Conservation (phyloP, 1,140 invertebrate species). For the Samia ricini region DNA sequence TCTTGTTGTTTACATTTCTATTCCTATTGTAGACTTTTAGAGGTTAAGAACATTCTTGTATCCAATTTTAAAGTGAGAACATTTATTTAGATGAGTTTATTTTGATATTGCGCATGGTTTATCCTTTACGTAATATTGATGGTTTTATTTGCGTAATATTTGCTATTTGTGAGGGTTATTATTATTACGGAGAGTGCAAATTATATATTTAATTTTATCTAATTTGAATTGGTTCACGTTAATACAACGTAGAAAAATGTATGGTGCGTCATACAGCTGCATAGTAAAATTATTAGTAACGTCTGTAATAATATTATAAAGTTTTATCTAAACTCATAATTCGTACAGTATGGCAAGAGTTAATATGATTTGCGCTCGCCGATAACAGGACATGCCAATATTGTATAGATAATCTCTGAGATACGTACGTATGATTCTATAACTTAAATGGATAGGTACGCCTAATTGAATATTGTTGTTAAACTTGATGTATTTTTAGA, state of each 20-base stretch:
- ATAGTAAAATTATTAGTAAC: not conserved
- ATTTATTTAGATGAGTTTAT: constrained; percentile 69
- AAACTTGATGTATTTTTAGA: constrained; percentile 76
- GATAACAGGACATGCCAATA: not conserved
- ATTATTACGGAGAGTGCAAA: constrained; percentile 19
- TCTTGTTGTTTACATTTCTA: constrained; percentile 63
- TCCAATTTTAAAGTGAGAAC: constrained; percentile 36
- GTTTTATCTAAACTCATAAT: not conserved
- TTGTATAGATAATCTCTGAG: constrained; percentile 26
- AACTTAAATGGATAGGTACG: constrained; percentile 53
- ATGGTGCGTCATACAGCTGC: not conserved
- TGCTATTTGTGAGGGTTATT: constrained; percentile 30
- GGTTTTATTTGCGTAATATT: constrained; percentile 46
- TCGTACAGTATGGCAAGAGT: not conserved
- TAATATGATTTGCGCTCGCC: not conserved
- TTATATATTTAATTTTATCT: constrained; percentile 26
- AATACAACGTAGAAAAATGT: constrained; percentile 11
- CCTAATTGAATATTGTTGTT: constrained; percentile 73
- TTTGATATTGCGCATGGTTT: constrained; percentile 65
- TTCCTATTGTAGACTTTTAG: constrained; percentile 54
- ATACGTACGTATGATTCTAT: constrained; percentile 53
- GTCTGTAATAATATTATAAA: not conserved
- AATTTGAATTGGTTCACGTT: constrained; percentile 7
- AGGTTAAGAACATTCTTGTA: constrained; percentile 38
- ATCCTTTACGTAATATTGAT: constrained; percentile 44